A percentile compares a stretch with the other conserved stretches of the same genome.
Evolutionary conservation across 1,140 invertebrate species (phyloP).

Genomic region (Centruroides sculpturatus): DNA sequence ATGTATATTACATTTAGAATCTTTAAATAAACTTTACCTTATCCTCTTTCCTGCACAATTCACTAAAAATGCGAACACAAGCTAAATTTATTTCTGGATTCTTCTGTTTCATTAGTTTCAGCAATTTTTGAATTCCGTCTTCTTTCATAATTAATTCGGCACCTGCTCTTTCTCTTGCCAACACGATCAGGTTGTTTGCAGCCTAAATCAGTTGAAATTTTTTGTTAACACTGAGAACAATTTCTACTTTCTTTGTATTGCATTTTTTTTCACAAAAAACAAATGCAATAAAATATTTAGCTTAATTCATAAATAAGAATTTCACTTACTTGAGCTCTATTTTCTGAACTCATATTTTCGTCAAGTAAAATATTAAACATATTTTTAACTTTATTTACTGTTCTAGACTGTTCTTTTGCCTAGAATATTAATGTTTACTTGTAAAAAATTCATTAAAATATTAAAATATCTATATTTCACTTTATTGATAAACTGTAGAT

Average conservation of each 20-base stretch:
- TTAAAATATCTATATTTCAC: not conserved
- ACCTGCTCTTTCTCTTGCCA: conserved; percentile 71
- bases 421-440: conserved; percentile 15
- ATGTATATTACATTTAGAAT: too few species aligned
- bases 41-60: conserved; percentile 46
- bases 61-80: conserved; percentile 46
- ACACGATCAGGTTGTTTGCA: conserved; percentile 80
- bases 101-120: conserved; percentile 39
- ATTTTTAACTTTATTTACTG: conserved; percentile 29
- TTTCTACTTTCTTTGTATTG: too few species aligned
- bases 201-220: conserved; percentile 35
- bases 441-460: not conserved
- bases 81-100: conserved; percentile 50
- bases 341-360: conserved; percentile 24
- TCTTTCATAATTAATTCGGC: conserved; percentile 53
- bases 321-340: conserved; percentile 26
- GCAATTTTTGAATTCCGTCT: conserved; percentile 46
- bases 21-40: too few species aligned
- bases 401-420: conserved; percentile 31
- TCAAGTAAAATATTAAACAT: conserved; percentile 31
- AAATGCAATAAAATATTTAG: too few species aligned
- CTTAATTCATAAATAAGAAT: too few species aligned
- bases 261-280: too few species aligned
- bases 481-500: not conserved
- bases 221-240: not conserved